phyloP scores from a whole-genome alignment of 2,113 vertebrate species.

The Oenanthe oenanthe region DNA sequence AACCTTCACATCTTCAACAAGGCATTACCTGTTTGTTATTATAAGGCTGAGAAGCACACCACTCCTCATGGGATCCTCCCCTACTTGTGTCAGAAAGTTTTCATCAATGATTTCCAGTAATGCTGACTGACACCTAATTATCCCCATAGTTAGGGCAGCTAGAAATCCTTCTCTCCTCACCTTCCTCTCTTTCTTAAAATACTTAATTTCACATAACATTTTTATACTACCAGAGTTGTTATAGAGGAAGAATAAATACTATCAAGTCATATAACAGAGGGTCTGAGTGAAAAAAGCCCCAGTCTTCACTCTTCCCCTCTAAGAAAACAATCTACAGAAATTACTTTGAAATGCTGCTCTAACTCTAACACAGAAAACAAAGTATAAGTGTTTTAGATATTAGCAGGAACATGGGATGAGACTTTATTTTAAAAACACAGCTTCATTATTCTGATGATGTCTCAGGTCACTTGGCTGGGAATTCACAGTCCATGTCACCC shows the following conservation, averaged over 20 bases:
- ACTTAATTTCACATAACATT: not conserved
- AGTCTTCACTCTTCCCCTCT: not conserved
- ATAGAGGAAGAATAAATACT: not conserved
- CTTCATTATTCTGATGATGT: not conserved
- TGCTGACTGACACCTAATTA: not conserved
- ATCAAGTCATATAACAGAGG: not conserved
- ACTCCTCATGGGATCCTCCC: not conserved
- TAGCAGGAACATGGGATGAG: not conserved
- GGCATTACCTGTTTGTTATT: not conserved
- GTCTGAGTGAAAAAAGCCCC: not conserved
- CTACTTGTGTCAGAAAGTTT: not conserved
- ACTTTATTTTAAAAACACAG: not conserved
- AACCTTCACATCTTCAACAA: not conserved
- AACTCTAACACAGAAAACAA: not conserved
- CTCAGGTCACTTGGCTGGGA: not conserved
- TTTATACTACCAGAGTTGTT: not conserved
- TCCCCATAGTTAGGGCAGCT: not conserved
- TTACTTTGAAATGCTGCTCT: not conserved
- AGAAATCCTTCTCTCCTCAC: not conserved
- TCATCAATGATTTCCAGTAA: not conserved
- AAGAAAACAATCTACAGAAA: not conserved
- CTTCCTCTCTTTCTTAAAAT: not conserved
- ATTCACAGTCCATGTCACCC: not conserved
- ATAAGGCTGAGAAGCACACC: not conserved
- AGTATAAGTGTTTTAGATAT: not conserved